Conservation (phyloP, 2,888 invertebrate genomes). For the Apodemia mormo region DNA sequence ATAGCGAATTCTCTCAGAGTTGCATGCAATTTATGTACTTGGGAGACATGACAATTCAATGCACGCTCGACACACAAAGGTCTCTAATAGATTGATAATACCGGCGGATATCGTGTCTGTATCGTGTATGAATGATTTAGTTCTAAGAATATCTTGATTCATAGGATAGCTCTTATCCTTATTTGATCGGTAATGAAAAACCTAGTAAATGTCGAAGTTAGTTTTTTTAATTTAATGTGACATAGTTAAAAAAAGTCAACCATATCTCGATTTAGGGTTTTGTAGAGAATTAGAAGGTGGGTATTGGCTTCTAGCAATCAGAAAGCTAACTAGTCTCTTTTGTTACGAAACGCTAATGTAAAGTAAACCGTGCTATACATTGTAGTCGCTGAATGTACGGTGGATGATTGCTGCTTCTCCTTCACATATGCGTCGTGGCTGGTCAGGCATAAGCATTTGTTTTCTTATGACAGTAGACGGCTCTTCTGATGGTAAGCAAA, state of each 20-base stretch:
- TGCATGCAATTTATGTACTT: slow-evolving; percentile 5
- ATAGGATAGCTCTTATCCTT: slow-evolving; percentile 2
- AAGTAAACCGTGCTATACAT: too few relatives aligned
- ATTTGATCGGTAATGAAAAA: background rate
- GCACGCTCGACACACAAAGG: slow-evolving; percentile 9
- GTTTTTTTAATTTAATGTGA: background rate
- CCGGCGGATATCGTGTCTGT: slow-evolving; percentile 15
- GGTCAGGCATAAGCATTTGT: too few relatives aligned
- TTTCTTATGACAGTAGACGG: too few relatives aligned
- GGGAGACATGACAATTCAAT: slow-evolving; percentile 16
- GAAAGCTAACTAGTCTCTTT: too few relatives aligned
- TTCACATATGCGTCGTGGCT: too few relatives aligned
- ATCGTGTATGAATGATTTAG: slow-evolving; percentile 6
- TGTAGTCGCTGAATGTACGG: too few relatives aligned
- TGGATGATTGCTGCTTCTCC: too few relatives aligned
- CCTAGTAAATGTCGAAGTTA: background rate
- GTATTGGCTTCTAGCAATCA: too few relatives aligned
- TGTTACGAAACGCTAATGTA: too few relatives aligned
- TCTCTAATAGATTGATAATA: slow-evolving; percentile 21
- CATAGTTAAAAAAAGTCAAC: background rate
- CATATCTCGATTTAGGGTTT: background rate
- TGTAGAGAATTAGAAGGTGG: background rate
- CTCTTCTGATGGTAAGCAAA: too few relatives aligned
- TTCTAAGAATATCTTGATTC: slow-evolving; percentile 24
- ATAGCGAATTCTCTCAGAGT: slow-evolving; percentile 1